phyloP scores from a whole-genome alignment of 2,113 vertebrate genomes.

The Scomber scombrus region DNA sequence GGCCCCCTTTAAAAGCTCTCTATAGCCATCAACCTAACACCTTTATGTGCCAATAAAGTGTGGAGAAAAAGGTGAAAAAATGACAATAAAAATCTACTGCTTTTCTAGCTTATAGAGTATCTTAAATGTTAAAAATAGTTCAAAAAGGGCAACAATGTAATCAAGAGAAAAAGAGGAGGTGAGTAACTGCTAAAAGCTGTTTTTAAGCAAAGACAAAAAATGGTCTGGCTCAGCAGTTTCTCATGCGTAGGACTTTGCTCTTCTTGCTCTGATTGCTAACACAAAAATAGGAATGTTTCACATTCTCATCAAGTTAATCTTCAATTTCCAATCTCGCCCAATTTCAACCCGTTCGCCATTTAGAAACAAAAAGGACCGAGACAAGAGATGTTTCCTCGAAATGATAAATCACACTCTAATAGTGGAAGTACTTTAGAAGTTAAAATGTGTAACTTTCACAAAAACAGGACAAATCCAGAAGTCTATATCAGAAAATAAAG shows the following conservation, averaged over 20 bases:
- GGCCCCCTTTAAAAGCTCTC: neutral
- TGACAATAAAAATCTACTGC: neutral
- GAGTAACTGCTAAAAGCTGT: neutral
- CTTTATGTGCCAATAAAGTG: neutral
- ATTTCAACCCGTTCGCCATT: constrained; percentile 8
- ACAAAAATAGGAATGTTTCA: constrained; percentile 33
- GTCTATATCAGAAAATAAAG: too few species aligned
- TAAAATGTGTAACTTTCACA: too few species aligned
- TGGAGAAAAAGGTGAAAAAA: neutral
- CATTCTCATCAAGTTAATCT: constrained; percentile 59
- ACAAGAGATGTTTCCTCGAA: neutral
- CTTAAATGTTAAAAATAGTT: neutral
- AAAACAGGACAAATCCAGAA: too few species aligned
- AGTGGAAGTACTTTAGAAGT: too few species aligned
- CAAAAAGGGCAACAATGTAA: neutral
- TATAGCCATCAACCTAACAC: neutral
- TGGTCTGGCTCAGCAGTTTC: constrained; percentile 42
- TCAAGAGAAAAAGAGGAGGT: neutral
- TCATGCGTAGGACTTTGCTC: constrained; percentile 54
- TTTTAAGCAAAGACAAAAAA: neutral
- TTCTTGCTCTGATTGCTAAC: constrained; percentile 9
- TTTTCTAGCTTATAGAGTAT: too few species aligned
- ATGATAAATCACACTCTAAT: neutral
- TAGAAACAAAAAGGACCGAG: neutral
- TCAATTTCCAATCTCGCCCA: constrained; percentile 33